Evolutionary conservation across 1,140 invertebrate species (phyloP), one percentile per base, ranked within the genome.

Genomic region (Eubasilissa regina): DNA sequence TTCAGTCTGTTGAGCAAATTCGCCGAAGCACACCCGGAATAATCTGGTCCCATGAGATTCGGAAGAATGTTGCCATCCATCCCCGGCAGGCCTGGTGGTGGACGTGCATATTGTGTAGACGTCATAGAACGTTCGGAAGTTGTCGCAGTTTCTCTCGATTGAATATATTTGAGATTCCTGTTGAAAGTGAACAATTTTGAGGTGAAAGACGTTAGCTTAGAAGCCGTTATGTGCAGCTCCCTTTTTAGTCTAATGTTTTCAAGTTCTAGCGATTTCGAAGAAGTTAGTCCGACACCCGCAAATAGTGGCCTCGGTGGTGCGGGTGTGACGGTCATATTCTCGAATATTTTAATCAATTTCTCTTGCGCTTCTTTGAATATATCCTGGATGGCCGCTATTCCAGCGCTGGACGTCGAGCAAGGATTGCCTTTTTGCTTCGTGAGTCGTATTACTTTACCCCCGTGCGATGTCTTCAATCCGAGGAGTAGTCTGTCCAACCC

Each of bases 391-490:
- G 53, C 53, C n/a, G 7, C 17, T 15, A 4, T 56, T 1, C 53
- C 13, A n/a, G 4, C n/a, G 17, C n/a, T n/a, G 17, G n/a, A 17
- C 17, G n/a, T n/a, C 4, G 53, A 4, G 17, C 53, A 56, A n/a
- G 53, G 53, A 15, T 56, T 56, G n/a, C n/a, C 53, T 56, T 56
- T 17, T n/a, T 56, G 53, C n/a, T 56, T 56, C 7, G 53, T 56
- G 10, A 56, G n/a, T 6, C 53, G n/a, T n/a, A 56, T 17, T n/a
- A 56, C 11, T n/a, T 56, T 56, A n/a, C 53, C 53, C 17, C 53
- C 53, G 8, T 1, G n/a, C 4, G 53, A 17, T n/a, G 53, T 56
- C 17, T 56, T 56, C 53, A 56, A 15, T n/a, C 53, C 53, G 7
- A 56, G n/a, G 7, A 56, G 53, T 1, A 56, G 17, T 17, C 17